These are phyloP conservation scores for Colostygia pectinataria DNA, from an alignment of 2,888 invertebrate species.

Conservation along the genomic window DNA sequence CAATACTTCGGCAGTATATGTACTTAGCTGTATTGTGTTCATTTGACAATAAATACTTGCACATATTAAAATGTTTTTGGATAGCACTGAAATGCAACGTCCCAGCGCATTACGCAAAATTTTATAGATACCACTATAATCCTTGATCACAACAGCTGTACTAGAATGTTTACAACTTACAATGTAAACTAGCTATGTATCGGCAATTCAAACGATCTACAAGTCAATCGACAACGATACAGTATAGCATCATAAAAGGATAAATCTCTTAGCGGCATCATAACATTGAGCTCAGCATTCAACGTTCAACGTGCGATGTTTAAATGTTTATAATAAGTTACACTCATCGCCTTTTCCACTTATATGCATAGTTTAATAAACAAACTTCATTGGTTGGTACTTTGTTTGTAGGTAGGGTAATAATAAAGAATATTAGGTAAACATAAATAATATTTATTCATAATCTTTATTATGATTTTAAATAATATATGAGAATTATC, in stretches of 20 bases:
- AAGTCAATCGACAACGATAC: conserved; percentile 49
- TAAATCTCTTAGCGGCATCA: conserved; percentile 65
- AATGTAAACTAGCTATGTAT: conserved; percentile 25
- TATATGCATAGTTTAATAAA: conserved; percentile 56
- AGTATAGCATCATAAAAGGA: conserved; percentile 47
- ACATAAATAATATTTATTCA: not conserved
- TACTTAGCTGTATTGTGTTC: too few relatives aligned
- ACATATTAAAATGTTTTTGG: too few relatives aligned
- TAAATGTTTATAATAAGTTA: conserved; percentile 67
- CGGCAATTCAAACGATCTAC: conserved; percentile 42
- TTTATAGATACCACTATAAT: conserved; percentile 8
- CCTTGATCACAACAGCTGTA: conserved; percentile 12
- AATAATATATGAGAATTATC: too few relatives aligned
- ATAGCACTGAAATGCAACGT: too few relatives aligned
- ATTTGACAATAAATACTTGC: too few relatives aligned
- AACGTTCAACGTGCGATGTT: conserved; percentile 50
- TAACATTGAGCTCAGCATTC: conserved; percentile 50
- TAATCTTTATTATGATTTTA: too few relatives aligned
- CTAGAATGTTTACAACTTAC: conserved; percentile 14
- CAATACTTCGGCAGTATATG: too few relatives aligned
- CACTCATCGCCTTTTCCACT: conserved; percentile 58
- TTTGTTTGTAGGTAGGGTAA: conserved; percentile 26
- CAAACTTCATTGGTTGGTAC: conserved; percentile 43
- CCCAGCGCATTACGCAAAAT: not conserved
- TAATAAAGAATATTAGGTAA: not conserved